Base-by-base conservation (phyloP, 2,113 vertebrate genomes). In the Prolemur simus region DNA sequence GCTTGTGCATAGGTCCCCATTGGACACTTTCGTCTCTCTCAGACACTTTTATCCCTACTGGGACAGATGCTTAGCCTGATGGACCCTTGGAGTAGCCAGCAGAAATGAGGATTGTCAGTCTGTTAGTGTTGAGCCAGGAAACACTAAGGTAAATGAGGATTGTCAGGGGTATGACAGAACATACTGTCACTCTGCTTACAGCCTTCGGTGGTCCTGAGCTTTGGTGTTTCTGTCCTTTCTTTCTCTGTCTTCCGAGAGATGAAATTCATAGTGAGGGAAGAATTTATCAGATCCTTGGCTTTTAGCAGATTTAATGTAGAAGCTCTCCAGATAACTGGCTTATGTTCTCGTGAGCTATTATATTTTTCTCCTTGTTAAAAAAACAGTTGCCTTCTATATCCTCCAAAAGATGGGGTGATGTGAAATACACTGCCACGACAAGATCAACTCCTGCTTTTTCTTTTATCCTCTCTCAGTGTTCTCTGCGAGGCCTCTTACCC, bases 141-240 rank as follows among this genome's bases (percentile, higher is more conserved):
- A 63, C 13, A 63, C 29, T 12, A 63, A 29, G 25, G 10, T 32
- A 29, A 11, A 0, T 9, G 17, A 56, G 63, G 37, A 34, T 47
- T 32, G 21, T 14, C 21, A 2, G 0, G 1, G n/a, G 17, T 34
- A 2, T 25, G 3, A 21, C 25, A 25, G 45, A 54, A 29, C 34
- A 0, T 3, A 10, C 32, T 47, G 14, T 27, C 3, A 0, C 34
- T 29, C 54, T 78, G 34, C 23, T 29, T 2, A 10, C 4, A 25
- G 37, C 23, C 18, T 3, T 15, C 1, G 0, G 27, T 34, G 15
- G 18, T 64, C 12, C 3, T 60, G 54, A 14, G 1, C 1, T 0
- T 9, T 0, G 0, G 8, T 6, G 60, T 37, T 42, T 12, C 42
- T 14, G 0, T 25, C 10, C 45, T 94, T 23, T 11, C n/a, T 73